Evolutionary conservation across 2,113 vertebrate genomes (phyloP).

Genomic region (Brachypteracias leptosomus): DNA sequence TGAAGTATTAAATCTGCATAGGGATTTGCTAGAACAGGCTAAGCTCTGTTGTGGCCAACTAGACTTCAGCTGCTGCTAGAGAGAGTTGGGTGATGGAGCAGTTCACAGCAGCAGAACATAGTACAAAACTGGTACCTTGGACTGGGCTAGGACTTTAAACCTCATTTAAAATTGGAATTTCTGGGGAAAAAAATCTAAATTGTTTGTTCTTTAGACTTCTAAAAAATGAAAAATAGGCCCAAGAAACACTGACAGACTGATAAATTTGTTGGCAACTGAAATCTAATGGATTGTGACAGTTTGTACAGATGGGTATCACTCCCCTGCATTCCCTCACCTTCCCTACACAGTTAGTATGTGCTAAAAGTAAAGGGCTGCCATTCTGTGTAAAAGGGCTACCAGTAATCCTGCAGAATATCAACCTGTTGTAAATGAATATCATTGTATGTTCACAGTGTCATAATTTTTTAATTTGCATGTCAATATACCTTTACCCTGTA

Average conservation of each 20-base stretch:
- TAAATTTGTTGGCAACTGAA: background rate
- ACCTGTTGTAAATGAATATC: background rate
- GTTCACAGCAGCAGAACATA: background rate
- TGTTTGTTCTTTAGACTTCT: background rate
- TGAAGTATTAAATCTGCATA: background rate
- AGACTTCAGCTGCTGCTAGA: background rate
- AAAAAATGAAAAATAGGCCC: background rate
- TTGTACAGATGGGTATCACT: background rate
- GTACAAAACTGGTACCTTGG: background rate
- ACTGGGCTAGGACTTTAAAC: background rate
- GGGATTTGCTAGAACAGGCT: background rate
- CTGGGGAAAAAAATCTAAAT: background rate
- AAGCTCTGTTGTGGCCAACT: background rate
- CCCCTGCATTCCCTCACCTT: background rate
- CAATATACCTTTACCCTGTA: background rate
- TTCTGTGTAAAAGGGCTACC: background rate
- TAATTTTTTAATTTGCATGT: background rate
- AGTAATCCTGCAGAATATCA: background rate
- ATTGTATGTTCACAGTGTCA: accelerated
- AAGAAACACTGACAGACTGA: background rate
- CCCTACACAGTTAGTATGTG: background rate
- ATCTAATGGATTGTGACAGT: background rate
- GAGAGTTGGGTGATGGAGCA: background rate
- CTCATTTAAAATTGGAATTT: background rate
- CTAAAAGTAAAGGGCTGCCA: background rate